Conservation (phyloP, 2,797 vertebrate species). For the Trichosurus vulpecula region DNA sequence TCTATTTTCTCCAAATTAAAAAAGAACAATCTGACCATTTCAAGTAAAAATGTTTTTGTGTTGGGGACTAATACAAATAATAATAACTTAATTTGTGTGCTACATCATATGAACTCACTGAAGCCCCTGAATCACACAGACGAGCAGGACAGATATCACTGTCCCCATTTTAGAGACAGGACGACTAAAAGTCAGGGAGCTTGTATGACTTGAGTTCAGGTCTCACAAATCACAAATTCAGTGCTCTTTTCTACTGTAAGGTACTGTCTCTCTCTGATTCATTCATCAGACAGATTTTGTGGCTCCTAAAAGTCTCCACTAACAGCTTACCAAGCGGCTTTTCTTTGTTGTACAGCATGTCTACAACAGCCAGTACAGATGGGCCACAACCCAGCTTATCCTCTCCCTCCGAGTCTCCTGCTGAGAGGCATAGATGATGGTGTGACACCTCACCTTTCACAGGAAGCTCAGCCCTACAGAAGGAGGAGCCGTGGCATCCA, state of each 20-base stretch:
- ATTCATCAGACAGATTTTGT: background rate
- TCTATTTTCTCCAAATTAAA: background rate
- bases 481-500: background rate
- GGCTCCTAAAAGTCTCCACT: background rate
- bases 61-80: background rate
- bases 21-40: background rate
- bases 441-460: background rate
- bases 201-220: background rate
- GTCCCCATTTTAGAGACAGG: background rate
- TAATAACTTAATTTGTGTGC: background rate
- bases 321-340: background rate
- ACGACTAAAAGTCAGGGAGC: background rate
- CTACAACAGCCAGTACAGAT: accelerated
- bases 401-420: too few relatives aligned
- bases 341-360: background rate
- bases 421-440: accelerated
- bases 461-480: too few relatives aligned
- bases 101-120: background rate
- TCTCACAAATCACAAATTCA: background rate
- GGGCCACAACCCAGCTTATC: background rate
- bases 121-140: too few relatives aligned
- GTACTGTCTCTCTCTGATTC: background rate
- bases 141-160: accelerated
- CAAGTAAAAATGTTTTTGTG: background rate
- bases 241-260: background rate